phyloP scores from a whole-genome alignment of 2,113 vertebrate genomes.

The Zapus hudsonius region DNA sequence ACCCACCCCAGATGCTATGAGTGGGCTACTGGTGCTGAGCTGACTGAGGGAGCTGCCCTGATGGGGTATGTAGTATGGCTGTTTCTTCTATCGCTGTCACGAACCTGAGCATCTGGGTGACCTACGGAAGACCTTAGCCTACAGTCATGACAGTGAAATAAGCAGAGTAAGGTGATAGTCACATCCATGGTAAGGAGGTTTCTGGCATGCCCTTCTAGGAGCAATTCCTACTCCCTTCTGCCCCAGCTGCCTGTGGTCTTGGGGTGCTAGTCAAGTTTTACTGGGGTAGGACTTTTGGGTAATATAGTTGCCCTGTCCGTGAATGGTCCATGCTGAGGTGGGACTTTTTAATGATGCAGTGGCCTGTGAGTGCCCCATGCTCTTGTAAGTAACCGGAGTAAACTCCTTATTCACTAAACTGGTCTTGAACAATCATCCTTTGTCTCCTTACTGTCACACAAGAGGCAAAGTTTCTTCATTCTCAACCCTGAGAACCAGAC shows the following conservation, averaged over 20 bases:
- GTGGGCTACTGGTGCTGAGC: not conserved
- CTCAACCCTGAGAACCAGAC: not conserved
- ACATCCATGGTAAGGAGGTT: not conserved
- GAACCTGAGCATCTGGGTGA: not conserved
- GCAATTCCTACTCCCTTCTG: not conserved
- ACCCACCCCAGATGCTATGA: not conserved
- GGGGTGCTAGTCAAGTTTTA: not conserved
- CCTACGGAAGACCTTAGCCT: not conserved
- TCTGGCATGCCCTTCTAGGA: not conserved
- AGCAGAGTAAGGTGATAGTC: too few species aligned
- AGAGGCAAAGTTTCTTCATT: not conserved
- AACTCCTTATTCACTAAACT: not conserved
- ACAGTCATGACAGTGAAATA: not conserved
- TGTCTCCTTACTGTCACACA: not conserved
- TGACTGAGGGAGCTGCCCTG: not conserved
- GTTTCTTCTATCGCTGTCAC: too few species aligned
- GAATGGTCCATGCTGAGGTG: not conserved
- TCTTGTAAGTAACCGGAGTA: not conserved
- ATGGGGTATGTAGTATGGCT: not conserved
- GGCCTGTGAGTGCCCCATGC: not conserved
- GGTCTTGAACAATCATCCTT: not conserved
- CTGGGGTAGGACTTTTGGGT: not conserved
- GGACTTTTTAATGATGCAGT: not conserved
- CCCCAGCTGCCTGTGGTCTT: not conserved
- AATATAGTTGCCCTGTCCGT: too few species aligned